A percentile compares a stretch with the other conserved stretches of the same genome.
phyloP scores from a whole-genome alignment of 2,113 vertebrate species.

The Guaruba guarouba region DNA sequence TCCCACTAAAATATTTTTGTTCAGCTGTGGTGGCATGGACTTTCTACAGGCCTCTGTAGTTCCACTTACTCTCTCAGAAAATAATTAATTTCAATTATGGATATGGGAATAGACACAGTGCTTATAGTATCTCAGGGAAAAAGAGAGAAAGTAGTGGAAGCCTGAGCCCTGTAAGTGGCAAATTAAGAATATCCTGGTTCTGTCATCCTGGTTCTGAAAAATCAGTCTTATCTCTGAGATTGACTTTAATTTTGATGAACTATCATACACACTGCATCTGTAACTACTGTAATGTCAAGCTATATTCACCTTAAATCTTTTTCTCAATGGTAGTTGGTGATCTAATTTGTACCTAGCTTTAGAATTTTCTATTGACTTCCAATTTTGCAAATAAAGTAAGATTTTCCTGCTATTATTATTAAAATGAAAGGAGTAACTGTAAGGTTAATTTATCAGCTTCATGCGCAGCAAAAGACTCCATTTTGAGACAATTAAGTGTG shows the following conservation, averaged over 20 bases:
- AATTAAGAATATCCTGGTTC: background rate
- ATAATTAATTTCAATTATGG: background rate
- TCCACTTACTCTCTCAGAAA: background rate
- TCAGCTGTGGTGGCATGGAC: background rate
- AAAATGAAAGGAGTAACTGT: background rate
- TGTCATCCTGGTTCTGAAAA: background rate
- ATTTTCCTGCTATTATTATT: background rate
- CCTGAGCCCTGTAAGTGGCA: background rate
- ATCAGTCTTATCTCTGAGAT: background rate
- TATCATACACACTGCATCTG: background rate
- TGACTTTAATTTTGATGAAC: background rate
- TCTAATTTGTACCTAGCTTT: background rate
- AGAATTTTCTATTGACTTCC: background rate
- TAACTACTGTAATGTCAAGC: background rate
- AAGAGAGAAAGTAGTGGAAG: background rate
- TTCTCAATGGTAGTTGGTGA: background rate
- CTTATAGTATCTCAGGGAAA: background rate
- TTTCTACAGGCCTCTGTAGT: background rate
- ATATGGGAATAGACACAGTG: background rate
- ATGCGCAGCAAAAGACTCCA: background rate
- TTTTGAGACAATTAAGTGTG: background rate
- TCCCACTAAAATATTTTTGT: slow-evolving; percentile 8
- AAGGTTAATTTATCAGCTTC: background rate
- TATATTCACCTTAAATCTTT: background rate
- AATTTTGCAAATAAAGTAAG: background rate